Base-by-base conservation (phyloP, 2,797 vertebrate species). In the Allobates femoralis region DNA sequence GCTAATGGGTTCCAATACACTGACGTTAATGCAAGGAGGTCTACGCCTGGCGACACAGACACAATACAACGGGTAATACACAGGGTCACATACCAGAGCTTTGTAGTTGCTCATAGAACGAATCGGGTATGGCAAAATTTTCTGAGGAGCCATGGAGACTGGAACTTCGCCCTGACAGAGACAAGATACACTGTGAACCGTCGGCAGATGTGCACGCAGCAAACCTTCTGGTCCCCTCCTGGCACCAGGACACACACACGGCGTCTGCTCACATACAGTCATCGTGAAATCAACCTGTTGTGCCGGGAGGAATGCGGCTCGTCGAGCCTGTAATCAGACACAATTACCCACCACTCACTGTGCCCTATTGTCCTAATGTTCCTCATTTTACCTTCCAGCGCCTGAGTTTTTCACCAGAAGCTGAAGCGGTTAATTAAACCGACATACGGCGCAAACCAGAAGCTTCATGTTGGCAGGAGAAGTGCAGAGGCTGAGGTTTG, bases 91-190 rank as follows among this genome's bases (percentile, higher is more conserved):
- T 88, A 88, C 87, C 87, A 81, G 87, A 81, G 78, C 78, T 85
- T 73, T 88, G 87, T 11, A 88, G 77, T 55, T 66, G 87, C 58
- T 88, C 87, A 85, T 58, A 85, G 71, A 88, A 81, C 34, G 76
- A 67, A 46, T 88, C 85, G 51, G 85, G 81, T 76, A 86, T 32
- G 85, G 85, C 71, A 85, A 67, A 75, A 51, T 77, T 81, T 88
- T 88, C 87, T 56, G 79, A 85, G 26, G 71, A 88, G 46, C 87
- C 83, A 23, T 88, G 83, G 46, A 88, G 83, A 85, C 83, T 85
- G 83, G 83, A 85, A 85, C 83, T 88, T 88, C 87, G 81, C 78
- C 87, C 87, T 88, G 83, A 85, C 82, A 85, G 82, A 88, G 78
- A 88, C 69, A 85, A 85, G 83, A 81, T 55, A 88, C 46, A 81